phyloP scores from a whole-genome alignment of 2,113 vertebrate genomes.

The Phasianus colchicus region DNA sequence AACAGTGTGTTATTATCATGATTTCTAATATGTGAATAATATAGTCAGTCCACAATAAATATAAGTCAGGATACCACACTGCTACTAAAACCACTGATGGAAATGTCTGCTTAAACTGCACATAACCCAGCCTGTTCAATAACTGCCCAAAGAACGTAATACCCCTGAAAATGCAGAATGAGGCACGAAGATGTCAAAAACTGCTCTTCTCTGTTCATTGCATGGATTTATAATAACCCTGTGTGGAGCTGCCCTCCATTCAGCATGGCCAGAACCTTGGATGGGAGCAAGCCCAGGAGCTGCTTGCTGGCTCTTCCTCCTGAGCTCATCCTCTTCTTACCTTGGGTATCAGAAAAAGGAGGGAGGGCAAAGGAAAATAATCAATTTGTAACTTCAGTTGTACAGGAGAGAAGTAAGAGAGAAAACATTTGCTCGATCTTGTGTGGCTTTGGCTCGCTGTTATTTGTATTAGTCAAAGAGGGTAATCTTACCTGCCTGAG shows the following conservation, averaged over 20 bases:
- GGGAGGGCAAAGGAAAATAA: not conserved
- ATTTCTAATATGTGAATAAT: not conserved
- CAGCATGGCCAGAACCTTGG: accelerated
- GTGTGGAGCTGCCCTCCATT: not conserved
- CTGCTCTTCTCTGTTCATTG: not conserved
- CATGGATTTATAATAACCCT: not conserved
- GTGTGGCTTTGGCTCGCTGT: not conserved
- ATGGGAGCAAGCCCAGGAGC: not conserved
- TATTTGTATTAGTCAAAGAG: not conserved
- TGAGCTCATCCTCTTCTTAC: not conserved
- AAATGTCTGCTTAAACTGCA: not conserved
- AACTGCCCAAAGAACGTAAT: not conserved
- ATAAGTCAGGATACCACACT: not conserved
- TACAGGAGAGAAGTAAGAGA: not conserved
- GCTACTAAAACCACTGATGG: not conserved
- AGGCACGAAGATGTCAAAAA: not conserved
- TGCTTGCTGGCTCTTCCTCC: not conserved
- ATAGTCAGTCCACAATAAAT: not conserved
- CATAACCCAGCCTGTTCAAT: not conserved
- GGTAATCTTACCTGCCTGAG: not conserved
- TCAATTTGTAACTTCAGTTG: no score
- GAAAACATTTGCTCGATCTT: not conserved
- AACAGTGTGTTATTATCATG: not conserved
- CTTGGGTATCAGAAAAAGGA: not conserved
- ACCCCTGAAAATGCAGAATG: not conserved